These are phyloP conservation scores for Sitta europaea DNA, from an alignment of 2,113 vertebrate species.

Conservation along the genomic window DNA sequence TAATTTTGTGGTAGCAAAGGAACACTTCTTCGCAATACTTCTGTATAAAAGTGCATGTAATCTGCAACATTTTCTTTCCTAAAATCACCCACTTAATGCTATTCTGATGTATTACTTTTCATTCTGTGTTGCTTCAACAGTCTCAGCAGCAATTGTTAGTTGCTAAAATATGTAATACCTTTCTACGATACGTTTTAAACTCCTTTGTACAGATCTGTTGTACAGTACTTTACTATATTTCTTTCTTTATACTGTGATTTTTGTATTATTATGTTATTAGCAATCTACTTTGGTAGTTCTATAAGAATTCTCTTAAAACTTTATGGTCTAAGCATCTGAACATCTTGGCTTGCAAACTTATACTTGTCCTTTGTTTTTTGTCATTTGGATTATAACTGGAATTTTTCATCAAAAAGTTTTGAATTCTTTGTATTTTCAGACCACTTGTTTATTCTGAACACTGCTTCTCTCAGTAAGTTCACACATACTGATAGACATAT, in stretches of 20 bases:
- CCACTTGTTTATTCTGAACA: not conserved
- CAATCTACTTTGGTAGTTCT: not conserved
- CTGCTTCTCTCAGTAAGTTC: not conserved
- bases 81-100: not conserved
- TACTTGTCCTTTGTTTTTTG: not conserved
- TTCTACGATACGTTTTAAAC: not conserved
- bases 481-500: not conserved
- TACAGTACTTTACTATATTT: not conserved
- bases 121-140: not conserved
- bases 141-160: not conserved
- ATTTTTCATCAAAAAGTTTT: not conserved
- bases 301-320: not conserved
- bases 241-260: not conserved
- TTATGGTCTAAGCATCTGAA: not conserved
- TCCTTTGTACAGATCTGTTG: not conserved
- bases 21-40: not conserved
- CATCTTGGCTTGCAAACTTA: not conserved
- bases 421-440: not conserved
- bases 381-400: not conserved
- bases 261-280: not conserved
- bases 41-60: not conserved
- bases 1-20: not conserved
- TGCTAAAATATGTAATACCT: not conserved
- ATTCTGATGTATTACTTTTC: not conserved
- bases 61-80: not conserved